Conservation (phyloP, 2,113 vertebrate genomes). For the Neogobius melanostomus region DNA sequence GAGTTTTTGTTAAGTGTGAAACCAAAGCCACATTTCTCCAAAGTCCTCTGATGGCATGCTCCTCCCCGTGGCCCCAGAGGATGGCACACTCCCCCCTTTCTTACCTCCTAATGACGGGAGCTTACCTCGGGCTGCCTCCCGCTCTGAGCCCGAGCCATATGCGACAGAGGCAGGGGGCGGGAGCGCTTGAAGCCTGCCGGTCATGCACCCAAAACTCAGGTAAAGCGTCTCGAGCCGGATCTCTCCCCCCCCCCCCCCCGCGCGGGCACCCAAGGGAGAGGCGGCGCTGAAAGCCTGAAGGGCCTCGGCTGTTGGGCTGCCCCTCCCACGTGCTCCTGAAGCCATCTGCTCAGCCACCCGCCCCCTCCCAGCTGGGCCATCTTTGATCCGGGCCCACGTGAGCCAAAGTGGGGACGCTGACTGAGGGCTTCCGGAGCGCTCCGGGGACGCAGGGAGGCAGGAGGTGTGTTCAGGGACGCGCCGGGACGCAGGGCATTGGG, state of each 20-base stretch:
- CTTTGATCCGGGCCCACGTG: conserved; percentile 78
- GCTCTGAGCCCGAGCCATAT: conserved; percentile 74
- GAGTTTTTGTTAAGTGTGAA: too few relatives aligned
- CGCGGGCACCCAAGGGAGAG: conserved; percentile 71
- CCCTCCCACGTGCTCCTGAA: conserved; percentile 58
- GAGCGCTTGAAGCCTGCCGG: conserved; percentile 70
- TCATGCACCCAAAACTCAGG: conserved; percentile 72
- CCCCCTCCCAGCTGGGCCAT: conserved; percentile 76
- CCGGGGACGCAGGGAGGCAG: conserved; percentile 33
- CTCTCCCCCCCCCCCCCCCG: conserved; percentile 51
- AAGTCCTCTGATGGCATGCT: not conserved
- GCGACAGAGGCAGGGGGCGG: conserved; percentile 64
- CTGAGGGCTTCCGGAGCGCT: conserved; percentile 78
- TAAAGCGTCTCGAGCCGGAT: conserved; percentile 72
- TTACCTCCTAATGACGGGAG: conserved; percentile 51
- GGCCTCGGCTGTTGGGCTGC: conserved; percentile 68
- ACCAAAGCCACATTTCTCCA: not conserved
- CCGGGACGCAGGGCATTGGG: conserved; percentile 2
- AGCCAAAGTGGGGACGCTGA: conserved; percentile 77
- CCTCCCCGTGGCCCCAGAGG: not conserved
- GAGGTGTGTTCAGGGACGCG: conserved; percentile 59
- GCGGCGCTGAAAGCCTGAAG: conserved; percentile 82
- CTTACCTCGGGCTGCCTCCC: conserved; percentile 64
- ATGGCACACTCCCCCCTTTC: conserved; percentile 6
- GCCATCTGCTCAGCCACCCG: conserved; percentile 77